Evolutionary conservation across 2,888 invertebrate genomes (phyloP), one percentile per base, ranked within the genome.

Genomic region (Ctenicera cuprea): DNA sequence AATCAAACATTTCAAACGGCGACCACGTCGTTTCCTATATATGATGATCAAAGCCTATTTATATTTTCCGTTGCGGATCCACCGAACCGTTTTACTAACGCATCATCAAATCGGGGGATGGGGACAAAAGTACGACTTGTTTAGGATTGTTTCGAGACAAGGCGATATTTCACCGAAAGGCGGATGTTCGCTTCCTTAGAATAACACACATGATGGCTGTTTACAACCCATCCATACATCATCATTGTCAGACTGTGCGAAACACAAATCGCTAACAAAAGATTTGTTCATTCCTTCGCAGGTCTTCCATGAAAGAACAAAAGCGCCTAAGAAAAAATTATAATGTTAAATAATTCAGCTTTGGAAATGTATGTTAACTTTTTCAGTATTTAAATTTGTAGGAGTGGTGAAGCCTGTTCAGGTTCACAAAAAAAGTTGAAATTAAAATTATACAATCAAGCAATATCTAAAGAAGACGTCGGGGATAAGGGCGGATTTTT

Each of bases 111-210:
- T 84, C 81, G 81, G 82, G 83, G 82, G 71, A 69, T 71, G 81
- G 81, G 84, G 83, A 86, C 86, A 86, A 86, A 85, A 86, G 86
- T 85, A 82, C 83, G 84, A 85, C 84, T 86, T 85, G 85, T 84
- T 84, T 83, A 82, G 85, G 80, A 85, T 85, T 85, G 85, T 85
- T 85, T 82, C 79, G 82, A 84, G 84, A 84, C 84, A 83, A 84
- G 86, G 84, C 86, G 83, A 87, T 87, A 87, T 86, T 86, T 87
- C 86, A 86, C 84, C 80, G 84, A 82, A 84, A 80, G 83, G 84
- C 87, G 87, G 87, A 87, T 86, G 86, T 86, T 80, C 83, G 86
- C 86, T 86, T 87, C 87, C 86, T 86, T 86, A 85, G 84, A 85
- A 86, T 85, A 84, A 85, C 85, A 86, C 86, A 86, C 85, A 85